A percentile compares a stretch with the other conserved stretches of the same genome.
These are phyloP conservation scores for Amphiprion ocellaris DNA, from an alignment of 2,113 vertebrate species.

Conservation along the genomic window DNA sequence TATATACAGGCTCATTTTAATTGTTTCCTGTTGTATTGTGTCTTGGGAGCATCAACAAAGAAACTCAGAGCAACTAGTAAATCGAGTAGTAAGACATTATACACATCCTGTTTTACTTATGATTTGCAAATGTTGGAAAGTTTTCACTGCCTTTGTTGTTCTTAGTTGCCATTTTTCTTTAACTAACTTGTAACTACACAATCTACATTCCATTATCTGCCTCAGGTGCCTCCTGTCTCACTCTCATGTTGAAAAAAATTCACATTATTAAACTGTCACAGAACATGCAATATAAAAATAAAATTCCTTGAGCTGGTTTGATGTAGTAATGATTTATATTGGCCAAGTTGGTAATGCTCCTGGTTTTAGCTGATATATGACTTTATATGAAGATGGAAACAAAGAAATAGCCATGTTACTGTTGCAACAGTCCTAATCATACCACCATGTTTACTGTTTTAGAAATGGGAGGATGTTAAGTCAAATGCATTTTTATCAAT, in stretches of 20 bases:
- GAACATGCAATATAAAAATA: conserved; percentile 14
- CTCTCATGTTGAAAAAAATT: not conserved
- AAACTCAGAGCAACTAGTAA: not conserved
- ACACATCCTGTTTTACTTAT: not conserved
- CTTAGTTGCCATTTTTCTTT: not conserved
- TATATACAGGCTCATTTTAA: not conserved
- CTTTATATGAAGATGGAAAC: conserved; percentile 25
- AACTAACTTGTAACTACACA: not conserved
- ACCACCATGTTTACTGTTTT: not conserved
- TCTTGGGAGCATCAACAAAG: not conserved
- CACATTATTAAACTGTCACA: conserved; percentile 6
- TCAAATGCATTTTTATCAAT: not conserved
- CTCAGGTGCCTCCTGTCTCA: not conserved
- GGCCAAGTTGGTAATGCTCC: not conserved
- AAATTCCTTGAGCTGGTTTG: conserved; percentile 2
- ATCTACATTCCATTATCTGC: not conserved
- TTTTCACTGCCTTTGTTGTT: no score
- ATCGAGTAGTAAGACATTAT: not conserved
- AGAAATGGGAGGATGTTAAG: not conserved
- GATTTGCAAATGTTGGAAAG: not conserved
- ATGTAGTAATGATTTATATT: conserved; percentile 4
- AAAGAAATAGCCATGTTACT: not conserved
- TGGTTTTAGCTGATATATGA: not conserved
- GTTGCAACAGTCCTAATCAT: not conserved
- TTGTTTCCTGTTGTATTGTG: not conserved